Percentiles rank a stretch among this genome's conserved stretches.
These are phyloP conservation scores for Sparus aurata DNA, from an alignment of 2,797 vertebrate species.

Conservation along the genomic window DNA sequence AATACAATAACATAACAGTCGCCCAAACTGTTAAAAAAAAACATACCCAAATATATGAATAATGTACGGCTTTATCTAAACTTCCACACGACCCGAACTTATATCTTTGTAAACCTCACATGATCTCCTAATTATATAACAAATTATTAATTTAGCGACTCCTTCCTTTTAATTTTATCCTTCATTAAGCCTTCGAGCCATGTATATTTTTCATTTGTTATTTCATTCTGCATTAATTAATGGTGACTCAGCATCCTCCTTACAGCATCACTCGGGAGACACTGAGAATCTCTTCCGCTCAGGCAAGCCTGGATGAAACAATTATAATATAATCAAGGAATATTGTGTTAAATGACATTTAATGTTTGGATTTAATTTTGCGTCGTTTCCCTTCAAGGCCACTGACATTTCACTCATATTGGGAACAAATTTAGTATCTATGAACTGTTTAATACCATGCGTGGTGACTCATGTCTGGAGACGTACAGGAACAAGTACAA, in stretches of 20 bases:
- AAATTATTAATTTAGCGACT: conserved; percentile 45
- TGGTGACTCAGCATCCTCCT: conserved; percentile 22
- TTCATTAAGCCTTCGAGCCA: conserved; percentile 32
- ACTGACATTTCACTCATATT: conserved; percentile 18
- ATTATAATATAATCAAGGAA: not conserved
- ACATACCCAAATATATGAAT: not conserved
- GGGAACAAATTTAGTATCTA: not conserved
- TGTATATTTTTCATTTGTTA: conserved; percentile 34
- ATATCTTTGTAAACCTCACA: not conserved
- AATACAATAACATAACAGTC: not conserved
- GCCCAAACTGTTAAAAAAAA: not conserved
- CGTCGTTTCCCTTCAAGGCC: not conserved
- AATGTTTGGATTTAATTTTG: not conserved
- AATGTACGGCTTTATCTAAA: not conserved
- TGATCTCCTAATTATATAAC: conserved; percentile 35
- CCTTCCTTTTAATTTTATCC: conserved; percentile 24
- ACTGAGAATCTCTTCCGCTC: not conserved
- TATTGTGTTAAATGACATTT: conserved; percentile 23
- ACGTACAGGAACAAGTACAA: not conserved
- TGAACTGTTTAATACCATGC: conserved; percentile 8
- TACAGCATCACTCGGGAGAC: conserved; percentile 4
- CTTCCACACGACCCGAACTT: not conserved
- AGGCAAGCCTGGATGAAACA: not conserved
- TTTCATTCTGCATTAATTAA: conserved; percentile 40
- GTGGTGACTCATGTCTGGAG: not conserved